Evolutionary conservation across 2,888 invertebrate species (phyloP).

Genomic region (Colletes collaris): DNA sequence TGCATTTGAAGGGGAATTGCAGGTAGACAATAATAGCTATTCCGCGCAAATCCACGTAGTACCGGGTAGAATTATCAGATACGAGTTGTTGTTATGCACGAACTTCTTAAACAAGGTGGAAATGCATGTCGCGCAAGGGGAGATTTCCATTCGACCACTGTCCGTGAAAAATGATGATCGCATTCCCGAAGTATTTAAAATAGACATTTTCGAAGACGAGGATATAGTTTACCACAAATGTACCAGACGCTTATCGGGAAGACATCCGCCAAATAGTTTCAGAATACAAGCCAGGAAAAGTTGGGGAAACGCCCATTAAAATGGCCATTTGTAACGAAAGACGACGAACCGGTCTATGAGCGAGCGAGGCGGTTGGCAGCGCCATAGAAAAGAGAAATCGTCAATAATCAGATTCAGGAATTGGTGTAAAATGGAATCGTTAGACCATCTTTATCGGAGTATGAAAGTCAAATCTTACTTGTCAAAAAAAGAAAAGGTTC

Average conservation of each 20-base stretch:
- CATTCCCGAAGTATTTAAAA: conserved; percentile 5
- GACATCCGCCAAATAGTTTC: not conserved
- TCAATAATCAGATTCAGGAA: not conserved
- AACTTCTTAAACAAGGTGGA: not conserved
- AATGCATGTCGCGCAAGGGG: not conserved
- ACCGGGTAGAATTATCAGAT: not conserved
- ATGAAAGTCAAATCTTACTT: not conserved
- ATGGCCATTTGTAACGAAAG: not conserved
- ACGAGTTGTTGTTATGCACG: not conserved
- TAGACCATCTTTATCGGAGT: not conserved
- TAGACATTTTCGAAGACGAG: not conserved
- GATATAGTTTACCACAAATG: not conserved
- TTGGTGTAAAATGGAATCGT: not conserved
- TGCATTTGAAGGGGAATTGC: not conserved
- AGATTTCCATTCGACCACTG: not conserved
- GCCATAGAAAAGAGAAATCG: not conserved
- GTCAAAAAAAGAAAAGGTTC: not conserved
- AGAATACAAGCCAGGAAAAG: not conserved
- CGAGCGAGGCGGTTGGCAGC: not conserved
- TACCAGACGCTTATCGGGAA: not conserved
- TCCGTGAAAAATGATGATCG: not conserved
- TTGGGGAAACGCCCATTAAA: not conserved
- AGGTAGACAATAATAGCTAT: not conserved
- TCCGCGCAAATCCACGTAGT: not conserved
- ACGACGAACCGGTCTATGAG: not conserved